Evolutionary conservation across 2,888 invertebrate species (phyloP).

Genomic region (Torymus auratus): DNA sequence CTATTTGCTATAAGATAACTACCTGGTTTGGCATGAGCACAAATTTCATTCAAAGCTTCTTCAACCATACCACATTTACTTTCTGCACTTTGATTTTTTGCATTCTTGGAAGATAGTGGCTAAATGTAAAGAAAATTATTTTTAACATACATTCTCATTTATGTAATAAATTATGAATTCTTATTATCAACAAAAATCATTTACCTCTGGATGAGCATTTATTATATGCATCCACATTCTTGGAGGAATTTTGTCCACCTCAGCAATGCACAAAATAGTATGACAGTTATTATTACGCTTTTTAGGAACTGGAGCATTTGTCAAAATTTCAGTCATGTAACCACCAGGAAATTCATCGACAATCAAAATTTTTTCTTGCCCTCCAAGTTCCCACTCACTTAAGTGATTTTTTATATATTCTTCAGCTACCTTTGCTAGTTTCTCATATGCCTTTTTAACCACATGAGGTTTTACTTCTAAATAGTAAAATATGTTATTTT

Average conservation of each 20-base stretch:
- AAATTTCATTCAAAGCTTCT: conserved; percentile 74
- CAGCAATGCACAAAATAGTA: conserved; percentile 82
- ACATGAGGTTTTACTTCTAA: conserved; percentile 80
- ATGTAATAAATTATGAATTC: conserved; percentile 8
- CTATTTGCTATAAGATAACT: conserved; percentile 76
- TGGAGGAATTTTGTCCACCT: conserved; percentile 77
- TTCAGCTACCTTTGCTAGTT: conserved; percentile 78
- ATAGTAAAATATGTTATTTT: background rate
- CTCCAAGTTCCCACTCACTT: conserved; percentile 79
- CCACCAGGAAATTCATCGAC: conserved; percentile 83
- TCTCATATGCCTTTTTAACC: conserved; percentile 80
- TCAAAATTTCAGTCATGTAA: conserved; percentile 79
- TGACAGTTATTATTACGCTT: conserved; percentile 79
- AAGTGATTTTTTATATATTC: conserved; percentile 77
- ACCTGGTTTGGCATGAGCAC: conserved; percentile 71
- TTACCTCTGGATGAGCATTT: conserved; percentile 68
- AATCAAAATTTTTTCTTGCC: conserved; percentile 80
- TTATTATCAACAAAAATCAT: no score
- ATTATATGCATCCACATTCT: conserved; percentile 77
- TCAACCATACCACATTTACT: conserved; percentile 71
- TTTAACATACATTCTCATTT: no score
- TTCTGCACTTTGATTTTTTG: conserved; percentile 40
- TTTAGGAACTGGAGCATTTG: conserved; percentile 76
- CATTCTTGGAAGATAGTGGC: conserved; percentile 47
- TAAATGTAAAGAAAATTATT: conserved; percentile 27